Evolutionary conservation across 2,797 vertebrate species (phyloP), one percentile per base, ranked within the genome.

Genomic region (Parauchenoglanis punctatus): DNA sequence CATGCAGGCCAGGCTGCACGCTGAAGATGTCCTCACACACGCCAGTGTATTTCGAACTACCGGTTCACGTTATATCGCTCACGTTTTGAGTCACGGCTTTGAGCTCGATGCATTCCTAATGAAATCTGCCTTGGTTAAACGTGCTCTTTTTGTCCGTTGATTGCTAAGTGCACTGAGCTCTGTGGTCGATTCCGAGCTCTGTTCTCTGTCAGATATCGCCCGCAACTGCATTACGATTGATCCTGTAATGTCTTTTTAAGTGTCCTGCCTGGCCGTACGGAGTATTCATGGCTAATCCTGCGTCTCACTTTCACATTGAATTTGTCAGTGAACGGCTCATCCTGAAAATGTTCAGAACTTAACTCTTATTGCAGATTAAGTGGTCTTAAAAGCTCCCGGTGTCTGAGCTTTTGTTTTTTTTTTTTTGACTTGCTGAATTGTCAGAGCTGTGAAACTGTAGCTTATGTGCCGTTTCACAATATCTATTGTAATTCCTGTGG

Each of bases 21-120:
- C 40, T 28, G 40, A 58, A 86, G 40, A 52, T 1, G 46, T 17
- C 65, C 2, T 75, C 2, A 20, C n/a, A 75, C 18, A 25, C 18
- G 17, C 3, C 46, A 23, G 18, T 52, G 44, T 58, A 61, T 68
- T 86, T 75, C 52, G n/a, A 73, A n/a, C 56, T 63, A 4, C 76
- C 0, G 44, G 3, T 75, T 80, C 40, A 23, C 0, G 7, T 35
- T 59, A 40, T 35, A 58, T 17, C 6, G 0, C 49, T 56, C 52
- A 31, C 3, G 3, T 2, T 58, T n/a, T 17, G 3, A 44, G 31
- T 3, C 31, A 59, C 44, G 25, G 25, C 61, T 49, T 7, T 54
- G 46, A 10, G 77, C 54, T 40, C 28, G 10, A 65, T 76, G 70
- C 46, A 44, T 40, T 83, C 20, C 58, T 83, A 77, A 87, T 67